Evolutionary conservation across 1,140 invertebrate genomes (phyloP), one percentile per base, ranked within the genome.

Genomic region (Pantala flavescens): DNA sequence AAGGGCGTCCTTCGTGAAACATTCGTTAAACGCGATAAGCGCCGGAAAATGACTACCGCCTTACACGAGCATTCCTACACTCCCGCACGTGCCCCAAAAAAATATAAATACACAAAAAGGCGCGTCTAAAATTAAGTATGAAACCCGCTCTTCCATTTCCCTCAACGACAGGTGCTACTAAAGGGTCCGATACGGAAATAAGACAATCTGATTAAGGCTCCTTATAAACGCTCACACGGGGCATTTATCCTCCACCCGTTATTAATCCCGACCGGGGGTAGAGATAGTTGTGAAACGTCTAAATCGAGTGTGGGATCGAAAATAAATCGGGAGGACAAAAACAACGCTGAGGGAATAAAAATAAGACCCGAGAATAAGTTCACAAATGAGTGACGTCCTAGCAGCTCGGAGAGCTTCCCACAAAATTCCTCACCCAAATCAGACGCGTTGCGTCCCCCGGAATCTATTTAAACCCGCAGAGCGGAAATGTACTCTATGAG

Each of bases 401-500:
- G 12, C 3, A 63, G 49, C 49, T 36, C 28, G 12, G 49, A 21
- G 12, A 63, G 49, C 49, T 63, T 63, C 49, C 14, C 49, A 63
- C 49, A 21, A 63, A 36, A 63, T 63, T 63, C 49, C 49, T 16
- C 14, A 21, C 16, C 49, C 49, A 21, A 36, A 36, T 63, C 49
- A 21, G 49, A 63, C 14, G 49, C 49, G 49, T 63, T 21, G 49
- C 49, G 49, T 21, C 49, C 49, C 49, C 12, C 49, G 49, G 49
- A 63, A 63, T 63, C 49, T 63, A 63, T 63, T 63, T 63, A 63
- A 63, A 21, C 49, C 1, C 49, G 3, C 5, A 21, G 16, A 63
- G 49, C 49, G 49, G 49, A 63, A 19, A 63, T 63, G 49, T 63
- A 63, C 49, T 63, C n/a, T 21, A 63, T 63, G 49, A 63, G 49